Conservation (phyloP, 2,797 vertebrate species). For the Arremon brunneinucha region DNA sequence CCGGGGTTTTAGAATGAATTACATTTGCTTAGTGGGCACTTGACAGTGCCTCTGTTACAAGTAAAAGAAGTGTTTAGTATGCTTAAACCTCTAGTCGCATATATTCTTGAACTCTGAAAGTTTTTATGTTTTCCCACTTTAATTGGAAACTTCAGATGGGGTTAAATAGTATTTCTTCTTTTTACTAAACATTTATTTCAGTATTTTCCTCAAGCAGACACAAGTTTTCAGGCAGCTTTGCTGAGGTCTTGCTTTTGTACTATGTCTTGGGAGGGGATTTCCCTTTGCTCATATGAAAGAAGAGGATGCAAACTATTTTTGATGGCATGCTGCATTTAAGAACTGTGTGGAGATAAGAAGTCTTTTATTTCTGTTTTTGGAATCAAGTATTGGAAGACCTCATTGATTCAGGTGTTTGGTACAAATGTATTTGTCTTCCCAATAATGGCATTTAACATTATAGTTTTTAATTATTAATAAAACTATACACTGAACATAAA, state of each 20-base stretch:
- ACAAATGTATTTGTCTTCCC: background rate
- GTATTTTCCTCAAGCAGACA: background rate
- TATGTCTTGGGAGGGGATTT: background rate
- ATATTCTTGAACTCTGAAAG: background rate
- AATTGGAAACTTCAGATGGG: background rate
- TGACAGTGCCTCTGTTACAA: background rate
- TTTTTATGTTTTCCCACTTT: background rate
- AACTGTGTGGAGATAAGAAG: background rate
- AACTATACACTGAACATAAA: background rate
- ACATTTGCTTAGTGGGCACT: background rate
- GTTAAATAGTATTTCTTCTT: background rate
- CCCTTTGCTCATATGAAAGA: background rate
- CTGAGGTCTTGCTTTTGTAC: background rate
- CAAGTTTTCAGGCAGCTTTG: background rate
- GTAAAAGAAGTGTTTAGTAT: background rate
- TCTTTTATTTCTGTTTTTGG: background rate
- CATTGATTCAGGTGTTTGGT: background rate
- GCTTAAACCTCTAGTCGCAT: background rate
- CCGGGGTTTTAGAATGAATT: background rate
- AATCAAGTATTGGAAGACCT: background rate
- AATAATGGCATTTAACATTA: background rate
- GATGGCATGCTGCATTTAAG: background rate
- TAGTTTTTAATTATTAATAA: background rate
- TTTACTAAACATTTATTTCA: background rate
- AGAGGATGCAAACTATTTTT: background rate